A percentile compares a stretch with the other conserved stretches of the same genome.
phyloP scores from a whole-genome alignment of 2,113 vertebrate genomes.

The Otis tarda region DNA sequence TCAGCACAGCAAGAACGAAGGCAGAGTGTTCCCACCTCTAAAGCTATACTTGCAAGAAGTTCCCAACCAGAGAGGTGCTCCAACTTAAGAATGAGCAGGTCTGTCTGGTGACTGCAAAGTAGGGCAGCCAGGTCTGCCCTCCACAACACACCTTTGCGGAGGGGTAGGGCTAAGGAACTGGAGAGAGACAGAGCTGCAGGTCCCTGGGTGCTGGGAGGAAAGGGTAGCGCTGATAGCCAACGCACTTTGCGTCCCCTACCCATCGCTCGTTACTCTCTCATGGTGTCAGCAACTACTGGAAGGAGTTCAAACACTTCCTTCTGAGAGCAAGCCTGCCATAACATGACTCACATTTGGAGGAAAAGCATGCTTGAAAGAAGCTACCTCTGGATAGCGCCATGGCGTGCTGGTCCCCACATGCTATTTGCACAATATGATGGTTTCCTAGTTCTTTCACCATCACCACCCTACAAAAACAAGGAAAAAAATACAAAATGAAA shows the following conservation, averaged over 20 bases:
- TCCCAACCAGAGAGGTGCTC: neutral
- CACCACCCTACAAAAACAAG: conserved; percentile 50
- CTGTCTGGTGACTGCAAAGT: neutral
- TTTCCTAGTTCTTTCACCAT: conserved; percentile 30
- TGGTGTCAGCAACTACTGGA: neutral
- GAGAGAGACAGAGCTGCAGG: neutral
- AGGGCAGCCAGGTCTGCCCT: neutral
- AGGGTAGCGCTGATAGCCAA: neutral
- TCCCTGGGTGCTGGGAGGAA: neutral
- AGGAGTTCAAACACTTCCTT: neutral
- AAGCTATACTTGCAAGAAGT: neutral
- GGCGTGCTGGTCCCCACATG: conserved; percentile 76
- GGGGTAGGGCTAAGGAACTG: neutral
- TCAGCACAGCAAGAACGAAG: neutral
- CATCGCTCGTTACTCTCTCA: neutral
- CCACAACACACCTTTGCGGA: neutral
- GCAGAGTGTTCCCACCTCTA: neutral
- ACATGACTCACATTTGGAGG: fast-evolving
- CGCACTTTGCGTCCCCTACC: neutral
- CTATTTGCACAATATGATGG: conserved; percentile 66
- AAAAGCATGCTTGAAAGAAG: neutral
- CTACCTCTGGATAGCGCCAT: conserved; percentile 76
- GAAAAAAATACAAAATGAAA: neutral
- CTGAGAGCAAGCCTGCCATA: neutral
- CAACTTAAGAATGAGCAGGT: neutral